phyloP scores from a whole-genome alignment of 2,797 vertebrate species.

The Hafferia zeledoni region DNA sequence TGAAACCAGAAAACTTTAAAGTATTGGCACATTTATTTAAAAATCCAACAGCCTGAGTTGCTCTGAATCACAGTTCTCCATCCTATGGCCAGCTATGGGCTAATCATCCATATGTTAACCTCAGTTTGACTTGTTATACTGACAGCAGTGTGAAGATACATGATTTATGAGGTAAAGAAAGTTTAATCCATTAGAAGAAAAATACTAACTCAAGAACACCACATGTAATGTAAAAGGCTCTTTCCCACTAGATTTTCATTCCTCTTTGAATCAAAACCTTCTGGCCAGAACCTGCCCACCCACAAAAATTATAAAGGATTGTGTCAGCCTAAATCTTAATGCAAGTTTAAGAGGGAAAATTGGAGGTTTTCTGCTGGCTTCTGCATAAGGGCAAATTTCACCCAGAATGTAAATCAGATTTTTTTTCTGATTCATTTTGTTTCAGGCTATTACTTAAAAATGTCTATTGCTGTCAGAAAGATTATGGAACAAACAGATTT shows the following conservation, averaged over 20 bases:
- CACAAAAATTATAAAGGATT: neutral
- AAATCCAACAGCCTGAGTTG: neutral
- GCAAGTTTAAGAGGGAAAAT: neutral
- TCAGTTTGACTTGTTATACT: neutral
- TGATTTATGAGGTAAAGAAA: slow-evolving; percentile 12
- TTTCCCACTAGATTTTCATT: neutral
- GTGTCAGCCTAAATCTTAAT: neutral
- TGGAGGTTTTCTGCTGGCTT: neutral
- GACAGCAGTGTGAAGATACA: neutral
- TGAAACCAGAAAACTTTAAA: neutral
- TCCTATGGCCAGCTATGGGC: neutral
- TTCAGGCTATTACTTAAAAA: neutral
- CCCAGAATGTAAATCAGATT: neutral
- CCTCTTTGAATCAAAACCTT: neutral
- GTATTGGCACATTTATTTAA: neutral
- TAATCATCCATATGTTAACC: neutral
- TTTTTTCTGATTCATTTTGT: neutral
- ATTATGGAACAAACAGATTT: neutral
- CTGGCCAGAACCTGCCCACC: neutral
- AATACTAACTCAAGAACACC: neutral
- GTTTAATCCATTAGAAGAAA: neutral
- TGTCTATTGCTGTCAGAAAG: neutral
- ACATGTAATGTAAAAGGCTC: neutral
- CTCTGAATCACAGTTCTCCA: neutral
- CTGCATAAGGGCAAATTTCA: neutral